A percentile compares a stretch with the other conserved stretches of the same genome.
These are phyloP conservation scores for Trichonephila clavipes DNA, from an alignment of 1,140 invertebrate species.

Conservation along the genomic window DNA sequence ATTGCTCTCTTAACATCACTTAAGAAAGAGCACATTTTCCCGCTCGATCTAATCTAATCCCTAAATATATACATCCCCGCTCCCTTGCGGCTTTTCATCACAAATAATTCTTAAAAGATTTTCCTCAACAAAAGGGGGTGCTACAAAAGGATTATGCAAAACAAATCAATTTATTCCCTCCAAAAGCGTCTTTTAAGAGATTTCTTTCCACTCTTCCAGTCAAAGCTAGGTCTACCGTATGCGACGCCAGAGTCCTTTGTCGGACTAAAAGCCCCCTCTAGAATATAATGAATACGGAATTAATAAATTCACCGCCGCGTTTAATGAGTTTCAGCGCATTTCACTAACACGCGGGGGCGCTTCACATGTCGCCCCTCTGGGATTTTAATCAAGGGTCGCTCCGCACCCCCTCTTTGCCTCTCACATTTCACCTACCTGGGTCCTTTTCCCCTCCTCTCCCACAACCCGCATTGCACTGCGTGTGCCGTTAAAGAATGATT, in stretches of 20 bases:
- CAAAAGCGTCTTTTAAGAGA: neutral
- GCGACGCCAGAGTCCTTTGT: neutral
- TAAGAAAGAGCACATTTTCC: no score
- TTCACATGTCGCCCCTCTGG: conserved; percentile 26
- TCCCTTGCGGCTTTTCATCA: no score
- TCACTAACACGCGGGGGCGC: neutral
- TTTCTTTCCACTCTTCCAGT: neutral
- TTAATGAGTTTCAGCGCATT: conserved; percentile 42
- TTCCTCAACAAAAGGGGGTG: no score
- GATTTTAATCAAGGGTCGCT: conserved; percentile 28
- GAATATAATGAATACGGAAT: conserved; percentile 67
- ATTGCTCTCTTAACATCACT: no score
- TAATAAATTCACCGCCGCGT: conserved; percentile 57
- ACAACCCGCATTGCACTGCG: neutral
- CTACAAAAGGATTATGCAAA: conserved; percentile 13
- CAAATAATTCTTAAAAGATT: no score
- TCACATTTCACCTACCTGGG: conserved; percentile 34
- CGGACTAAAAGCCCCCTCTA: neutral
- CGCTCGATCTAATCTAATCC: no score
- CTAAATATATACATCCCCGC: no score
- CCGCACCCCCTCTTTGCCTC: neutral
- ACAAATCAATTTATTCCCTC: conserved; percentile 14
- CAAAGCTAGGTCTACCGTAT: neutral
- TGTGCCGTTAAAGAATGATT: conserved; percentile 53
- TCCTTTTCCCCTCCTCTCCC: neutral